Conservation (phyloP, 1,140 invertebrate genomes). For the Zelostemma sp. region DNA sequence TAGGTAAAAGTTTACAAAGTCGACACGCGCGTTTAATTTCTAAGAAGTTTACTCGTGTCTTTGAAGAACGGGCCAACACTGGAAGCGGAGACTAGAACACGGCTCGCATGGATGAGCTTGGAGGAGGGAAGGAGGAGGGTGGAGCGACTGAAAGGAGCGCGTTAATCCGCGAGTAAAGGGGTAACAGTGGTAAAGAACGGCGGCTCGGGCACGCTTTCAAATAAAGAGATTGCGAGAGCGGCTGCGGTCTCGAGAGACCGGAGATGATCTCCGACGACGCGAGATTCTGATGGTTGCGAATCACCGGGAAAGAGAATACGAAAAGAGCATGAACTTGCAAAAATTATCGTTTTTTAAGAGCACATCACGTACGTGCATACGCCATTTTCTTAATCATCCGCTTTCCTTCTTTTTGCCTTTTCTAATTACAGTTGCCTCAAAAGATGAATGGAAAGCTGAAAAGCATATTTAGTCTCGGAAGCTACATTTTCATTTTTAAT, state of each 20-base stretch:
- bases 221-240: slow-evolving; percentile 15
- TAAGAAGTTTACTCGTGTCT: background rate
- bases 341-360: slow-evolving; percentile 1
- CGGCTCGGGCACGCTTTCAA: slow-evolving; percentile 2
- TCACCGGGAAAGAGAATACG: slow-evolving; percentile 11
- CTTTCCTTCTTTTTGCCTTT: too few relatives aligned
- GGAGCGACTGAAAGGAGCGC: slow-evolving; percentile 3
- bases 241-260: slow-evolving; percentile 13
- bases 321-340: slow-evolving; percentile 10
- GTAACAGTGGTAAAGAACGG: background rate
- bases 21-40: slow-evolving; percentile 3
- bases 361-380: background rate
- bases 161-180: slow-evolving; percentile 7
- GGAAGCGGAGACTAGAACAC: too few relatives aligned
- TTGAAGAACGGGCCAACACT: background rate
- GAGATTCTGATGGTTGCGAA: slow-evolving; percentile 6
- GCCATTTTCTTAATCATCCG: background rate
- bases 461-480: too few relatives aligned
- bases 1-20: too few relatives aligned
- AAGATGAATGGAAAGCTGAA: too few relatives aligned
- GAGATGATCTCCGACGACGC: slow-evolving; percentile 3
- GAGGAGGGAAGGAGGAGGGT: background rate
- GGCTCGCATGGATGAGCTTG: background rate
- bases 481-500: too few relatives aligned
- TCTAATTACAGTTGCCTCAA: too few relatives aligned